Evolutionary conservation across 2,888 invertebrate species (phyloP).

Genomic region (Pherbina coryleti): DNA sequence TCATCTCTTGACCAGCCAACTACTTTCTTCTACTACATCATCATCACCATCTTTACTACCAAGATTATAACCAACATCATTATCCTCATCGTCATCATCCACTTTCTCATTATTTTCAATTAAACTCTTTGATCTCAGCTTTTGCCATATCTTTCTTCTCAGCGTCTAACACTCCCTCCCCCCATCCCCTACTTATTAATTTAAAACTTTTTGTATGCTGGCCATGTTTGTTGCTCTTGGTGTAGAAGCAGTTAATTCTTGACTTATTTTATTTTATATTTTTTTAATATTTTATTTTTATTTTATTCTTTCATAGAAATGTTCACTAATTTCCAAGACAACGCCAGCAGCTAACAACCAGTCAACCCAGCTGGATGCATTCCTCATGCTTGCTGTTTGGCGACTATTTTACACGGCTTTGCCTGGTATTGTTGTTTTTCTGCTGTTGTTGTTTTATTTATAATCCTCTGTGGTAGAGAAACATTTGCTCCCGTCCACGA

Average conservation of each 20-base stretch:
- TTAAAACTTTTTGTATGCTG: too few relatives aligned
- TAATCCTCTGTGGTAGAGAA: neutral
- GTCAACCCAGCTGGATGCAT: conserved; percentile 18
- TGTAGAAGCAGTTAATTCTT: too few relatives aligned
- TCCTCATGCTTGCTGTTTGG: neutral
- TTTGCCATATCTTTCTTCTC: neutral
- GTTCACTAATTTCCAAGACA: conserved; percentile 25
- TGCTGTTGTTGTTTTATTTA: neutral
- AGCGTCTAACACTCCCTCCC: too few relatives aligned
- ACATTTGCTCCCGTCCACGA: neutral
- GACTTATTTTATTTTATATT: too few relatives aligned
- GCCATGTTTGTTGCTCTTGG: too few relatives aligned
- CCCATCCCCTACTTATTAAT: too few relatives aligned
- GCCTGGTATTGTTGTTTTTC: neutral
- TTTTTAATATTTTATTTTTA: too few relatives aligned
- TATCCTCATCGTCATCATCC: conserved; percentile 22
- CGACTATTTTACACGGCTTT: conserved; percentile 9
- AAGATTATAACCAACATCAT: neutral
- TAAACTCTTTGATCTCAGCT: conserved; percentile 37
- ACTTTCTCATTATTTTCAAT: conserved; percentile 43
- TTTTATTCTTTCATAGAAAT: conserved; percentile 7
- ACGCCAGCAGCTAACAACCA: neutral
- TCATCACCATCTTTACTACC: conserved; percentile 9
- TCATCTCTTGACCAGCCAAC: too few relatives aligned
- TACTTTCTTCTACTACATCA: neutral